Evolutionary conservation across 2,797 vertebrate genomes (phyloP).

Genomic region (Babyrousa celebensis): DNA sequence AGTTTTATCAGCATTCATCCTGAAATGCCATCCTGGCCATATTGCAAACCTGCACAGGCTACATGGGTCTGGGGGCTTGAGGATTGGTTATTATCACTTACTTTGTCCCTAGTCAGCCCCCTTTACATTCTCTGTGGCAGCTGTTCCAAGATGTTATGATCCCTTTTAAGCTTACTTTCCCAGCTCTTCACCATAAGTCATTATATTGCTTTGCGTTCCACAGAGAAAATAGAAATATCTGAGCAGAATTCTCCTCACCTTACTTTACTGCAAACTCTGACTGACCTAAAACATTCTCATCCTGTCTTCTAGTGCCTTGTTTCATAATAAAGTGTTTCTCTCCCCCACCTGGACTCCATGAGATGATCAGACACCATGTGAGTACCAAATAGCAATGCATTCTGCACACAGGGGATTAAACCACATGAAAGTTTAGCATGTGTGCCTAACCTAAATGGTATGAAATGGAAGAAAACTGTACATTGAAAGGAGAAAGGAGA

Average conservation of each 20-base stretch:
- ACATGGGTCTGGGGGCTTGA: neutral
- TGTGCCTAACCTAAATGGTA: neutral
- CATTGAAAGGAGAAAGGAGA: neutral
- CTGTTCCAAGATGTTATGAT: neutral
- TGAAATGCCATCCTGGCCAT: neutral
- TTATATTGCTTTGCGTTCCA: neutral
- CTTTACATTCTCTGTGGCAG: neutral
- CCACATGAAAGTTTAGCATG: neutral
- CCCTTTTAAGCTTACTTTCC: constrained; percentile 45
- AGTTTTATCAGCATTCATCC: neutral
- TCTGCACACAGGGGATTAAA: neutral
- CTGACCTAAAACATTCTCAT: neutral
- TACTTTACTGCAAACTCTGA: neutral
- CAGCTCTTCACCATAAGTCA: neutral
- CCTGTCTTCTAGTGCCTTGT: neutral
- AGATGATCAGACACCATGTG: neutral
- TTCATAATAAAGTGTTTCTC: neutral
- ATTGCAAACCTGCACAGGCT: neutral
- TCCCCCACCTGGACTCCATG: neutral
- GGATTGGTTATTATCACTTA: neutral
- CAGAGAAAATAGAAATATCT: constrained; percentile 55
- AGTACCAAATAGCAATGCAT: neutral
- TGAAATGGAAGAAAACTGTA: neutral
- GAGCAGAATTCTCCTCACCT: constrained; percentile 53
- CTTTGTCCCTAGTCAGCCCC: neutral